Evolutionary conservation across 2,797 vertebrate species (phyloP).

Genomic region (Pseudomugil gertrudae): DNA sequence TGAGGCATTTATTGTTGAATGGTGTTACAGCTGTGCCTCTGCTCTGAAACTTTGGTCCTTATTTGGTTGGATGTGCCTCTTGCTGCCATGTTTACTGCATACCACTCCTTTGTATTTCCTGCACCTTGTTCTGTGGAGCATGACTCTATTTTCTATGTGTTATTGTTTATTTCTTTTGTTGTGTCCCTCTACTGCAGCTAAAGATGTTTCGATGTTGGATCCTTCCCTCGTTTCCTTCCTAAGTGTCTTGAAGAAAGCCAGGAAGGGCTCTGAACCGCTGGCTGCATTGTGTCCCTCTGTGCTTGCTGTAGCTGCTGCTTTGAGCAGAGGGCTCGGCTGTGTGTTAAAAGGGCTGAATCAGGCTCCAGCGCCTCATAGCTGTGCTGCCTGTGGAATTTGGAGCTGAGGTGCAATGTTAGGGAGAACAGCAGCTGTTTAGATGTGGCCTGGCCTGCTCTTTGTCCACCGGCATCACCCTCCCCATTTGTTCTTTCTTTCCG

Average conservation of each 20-base stretch:
- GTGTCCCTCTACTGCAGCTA: neutral
- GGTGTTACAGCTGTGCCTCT: slow-evolving; percentile 5
- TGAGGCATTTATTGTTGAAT: slow-evolving; percentile 2
- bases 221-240: neutral
- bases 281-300: slow-evolving; percentile 48
- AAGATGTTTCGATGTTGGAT: neutral
- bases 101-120: neutral
- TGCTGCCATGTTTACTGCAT: slow-evolving; percentile 9
- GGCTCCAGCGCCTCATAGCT: slow-evolving; percentile 65
- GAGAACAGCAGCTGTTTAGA: slow-evolving; percentile 76
- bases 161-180: neutral
- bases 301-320: slow-evolving; percentile 54
- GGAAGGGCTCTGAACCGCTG: slow-evolving; percentile 9
- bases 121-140: neutral
- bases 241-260: neutral
- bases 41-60: neutral
- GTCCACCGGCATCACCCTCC: slow-evolving; percentile 44
- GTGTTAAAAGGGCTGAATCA: slow-evolving; percentile 80
- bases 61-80: neutral
- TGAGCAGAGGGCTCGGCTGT: slow-evolving; percentile 62
- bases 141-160: too few relatives aligned
- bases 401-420: slow-evolving; percentile 75
- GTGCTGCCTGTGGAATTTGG: slow-evolving; percentile 77
- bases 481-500: slow-evolving; percentile 16
- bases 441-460: slow-evolving; percentile 64